phyloP scores from a whole-genome alignment of 2,113 vertebrate species.

The Elgaria multicarinata region DNA sequence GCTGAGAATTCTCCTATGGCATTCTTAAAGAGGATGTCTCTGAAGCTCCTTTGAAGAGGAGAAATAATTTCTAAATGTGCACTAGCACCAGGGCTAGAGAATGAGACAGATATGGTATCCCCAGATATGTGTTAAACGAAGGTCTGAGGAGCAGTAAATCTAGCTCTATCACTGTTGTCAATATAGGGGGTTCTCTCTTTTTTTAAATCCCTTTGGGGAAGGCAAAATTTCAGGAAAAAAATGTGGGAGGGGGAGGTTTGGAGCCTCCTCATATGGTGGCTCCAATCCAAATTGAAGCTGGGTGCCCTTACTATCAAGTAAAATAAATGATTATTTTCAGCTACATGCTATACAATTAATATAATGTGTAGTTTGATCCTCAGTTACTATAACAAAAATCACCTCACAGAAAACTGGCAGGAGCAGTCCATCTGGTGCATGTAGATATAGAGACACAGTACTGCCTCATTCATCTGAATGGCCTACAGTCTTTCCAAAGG shows the following conservation, averaged over 20 bases:
- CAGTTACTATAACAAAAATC: background rate
- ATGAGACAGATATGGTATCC: background rate
- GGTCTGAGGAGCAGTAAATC: background rate
- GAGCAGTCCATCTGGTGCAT: background rate
- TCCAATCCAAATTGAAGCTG: no score
- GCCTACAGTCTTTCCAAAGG: background rate
- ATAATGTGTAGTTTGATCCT: no score
- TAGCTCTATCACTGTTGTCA: no score
- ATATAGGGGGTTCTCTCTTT: no score
- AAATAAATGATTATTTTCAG: no score
- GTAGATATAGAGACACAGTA: background rate
- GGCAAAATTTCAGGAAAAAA: no score
- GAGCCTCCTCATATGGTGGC: no score
- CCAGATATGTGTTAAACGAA: background rate
- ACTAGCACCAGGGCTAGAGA: background rate
- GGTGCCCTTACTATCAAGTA: no score
- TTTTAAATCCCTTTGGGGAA: no score
- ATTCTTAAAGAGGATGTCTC: background rate
- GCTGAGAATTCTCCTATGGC: background rate
- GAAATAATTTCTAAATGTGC: background rate
- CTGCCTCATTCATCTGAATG: background rate
- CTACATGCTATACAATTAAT: no score
- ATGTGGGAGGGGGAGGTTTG: no score
- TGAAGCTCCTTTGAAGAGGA: background rate
- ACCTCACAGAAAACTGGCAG: background rate